phyloP scores from a whole-genome alignment of 1,140 invertebrate genomes.

The Adelges cooleyi region DNA sequence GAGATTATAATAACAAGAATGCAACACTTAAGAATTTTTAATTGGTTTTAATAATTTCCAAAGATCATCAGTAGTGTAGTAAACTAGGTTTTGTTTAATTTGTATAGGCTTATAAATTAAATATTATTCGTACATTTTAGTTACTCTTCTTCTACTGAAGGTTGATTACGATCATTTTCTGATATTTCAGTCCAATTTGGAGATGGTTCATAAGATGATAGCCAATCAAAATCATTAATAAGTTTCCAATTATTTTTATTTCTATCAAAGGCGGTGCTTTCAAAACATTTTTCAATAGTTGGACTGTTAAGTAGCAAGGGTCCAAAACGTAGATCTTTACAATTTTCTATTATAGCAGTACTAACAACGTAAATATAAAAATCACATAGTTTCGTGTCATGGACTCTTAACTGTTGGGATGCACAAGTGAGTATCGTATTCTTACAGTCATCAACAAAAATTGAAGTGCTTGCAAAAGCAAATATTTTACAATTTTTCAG shows the following conservation, averaged over 20 bases:
- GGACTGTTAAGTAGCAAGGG: background rate
- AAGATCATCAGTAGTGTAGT: too few species aligned
- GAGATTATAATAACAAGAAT: too few species aligned
- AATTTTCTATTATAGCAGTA: conserved; percentile 17
- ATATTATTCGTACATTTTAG: too few species aligned
- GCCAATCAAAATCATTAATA: conserved; percentile 24
- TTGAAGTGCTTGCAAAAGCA: conserved; percentile 17
- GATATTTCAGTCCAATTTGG: conserved; percentile 24
- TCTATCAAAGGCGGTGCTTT: background rate
- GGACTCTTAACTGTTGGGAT: conserved; percentile 15
- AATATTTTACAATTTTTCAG: background rate
- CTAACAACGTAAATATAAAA: conserved; percentile 21
- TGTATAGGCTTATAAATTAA: too few species aligned
- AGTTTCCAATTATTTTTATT: conserved; percentile 22
- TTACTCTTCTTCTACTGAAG: background rate
- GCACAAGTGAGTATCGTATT: background rate
- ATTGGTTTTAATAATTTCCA: too few species aligned
- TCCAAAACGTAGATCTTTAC: conserved; percentile 3
- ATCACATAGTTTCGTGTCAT: background rate
- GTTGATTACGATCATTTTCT: conserved; percentile 1
- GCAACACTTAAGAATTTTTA: too few species aligned
- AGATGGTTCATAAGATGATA: conserved; percentile 7
- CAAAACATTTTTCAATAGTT: background rate
- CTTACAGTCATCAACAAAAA: conserved; percentile 19
- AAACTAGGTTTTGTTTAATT: too few species aligned